These are phyloP conservation scores for Rugalucina vietnamica DNA, from an alignment of 2,888 invertebrate genomes.

Conservation along the genomic window DNA sequence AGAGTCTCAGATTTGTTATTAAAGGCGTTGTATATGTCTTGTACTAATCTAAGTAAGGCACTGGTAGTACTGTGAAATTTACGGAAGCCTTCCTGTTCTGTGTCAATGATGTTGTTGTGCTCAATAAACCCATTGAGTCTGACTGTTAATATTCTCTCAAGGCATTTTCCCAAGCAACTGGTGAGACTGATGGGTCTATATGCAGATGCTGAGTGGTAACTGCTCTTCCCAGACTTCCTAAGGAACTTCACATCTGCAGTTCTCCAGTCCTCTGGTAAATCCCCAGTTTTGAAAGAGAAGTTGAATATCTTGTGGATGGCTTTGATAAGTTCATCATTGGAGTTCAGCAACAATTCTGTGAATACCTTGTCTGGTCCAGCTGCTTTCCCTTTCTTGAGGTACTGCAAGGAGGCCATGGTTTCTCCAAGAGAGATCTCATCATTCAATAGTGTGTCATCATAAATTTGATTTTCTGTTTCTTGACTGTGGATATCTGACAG, in stretches of 20 bases:
- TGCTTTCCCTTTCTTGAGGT: neutral
- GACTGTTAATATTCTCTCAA: no score
- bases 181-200: slow-evolving; percentile 42
- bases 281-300: neutral
- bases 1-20: no score
- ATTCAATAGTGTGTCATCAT: no score
- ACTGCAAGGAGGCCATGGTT: neutral
- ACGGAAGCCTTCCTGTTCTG: no score
- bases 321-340: neutral
- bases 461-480: no score
- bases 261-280: slow-evolving; percentile 27
- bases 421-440: neutral
- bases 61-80: no score
- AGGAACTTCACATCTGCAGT: slow-evolving; percentile 24
- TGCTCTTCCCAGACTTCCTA: slow-evolving; percentile 20
- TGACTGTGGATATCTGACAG: neutral
- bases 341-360: neutral
- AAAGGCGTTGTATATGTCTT: no score
- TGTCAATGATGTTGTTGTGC: no score
- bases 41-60: no score
- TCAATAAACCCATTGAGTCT: no score
- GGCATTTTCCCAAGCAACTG: slow-evolving; percentile 9
- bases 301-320: neutral
- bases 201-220: slow-evolving; percentile 2
- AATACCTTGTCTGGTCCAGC: slow-evolving; percentile 1